Base-by-base conservation (phyloP, 2,888 invertebrate genomes). In the Lochmaea crataegi region DNA sequence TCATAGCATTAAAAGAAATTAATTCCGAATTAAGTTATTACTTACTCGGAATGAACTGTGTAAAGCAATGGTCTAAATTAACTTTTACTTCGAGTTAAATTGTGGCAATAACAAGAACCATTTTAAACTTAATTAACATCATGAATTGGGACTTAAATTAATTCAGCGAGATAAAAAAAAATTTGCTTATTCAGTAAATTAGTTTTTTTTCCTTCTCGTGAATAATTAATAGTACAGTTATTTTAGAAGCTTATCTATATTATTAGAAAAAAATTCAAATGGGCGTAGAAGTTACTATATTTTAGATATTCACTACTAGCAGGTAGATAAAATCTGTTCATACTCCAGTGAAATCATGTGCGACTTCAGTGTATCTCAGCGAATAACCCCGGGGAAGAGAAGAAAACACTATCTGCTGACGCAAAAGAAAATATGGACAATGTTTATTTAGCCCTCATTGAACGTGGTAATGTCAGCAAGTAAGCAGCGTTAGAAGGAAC, bases 1-100 rank as follows among this genome's bases (percentile, higher is more conserved):
- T 72, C 53, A 45, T 53, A 56, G 65, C 63, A 72, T 41, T 64
- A 72, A 72, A 72, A 67, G 69, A 72, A 72, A 72, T 72, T 75
- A 75, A 75, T 75, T 75, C 56, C 56, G 42, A 69, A 69, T 69
- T 69, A 70, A 72, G 60, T 72, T 61, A 70, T 75, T 72, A 72
- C 64, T 66, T 72, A 12, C 12, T 51, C 7, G 41, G 66, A 63
- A 68, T 68, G 48, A 60, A 66, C 58, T 61, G 74, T 53, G 61
- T 9, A 53, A 51, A 68, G 68, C 61, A 68, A 68, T 6, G 51
- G 61, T 48, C 48, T 68, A 68, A 68, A 68, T 68, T 68, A 68
- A 61, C 48, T 69, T 69, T 69, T 69, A 53, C 45, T 64, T 9
- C 51, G 32, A 53, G 38, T 64, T 22, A 64, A 69, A 38, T 69